Percentiles rank a stretch among this genome's conserved stretches.
phyloP scores from a whole-genome alignment of 2,797 vertebrate genomes.

The Natrix natrix region DNA sequence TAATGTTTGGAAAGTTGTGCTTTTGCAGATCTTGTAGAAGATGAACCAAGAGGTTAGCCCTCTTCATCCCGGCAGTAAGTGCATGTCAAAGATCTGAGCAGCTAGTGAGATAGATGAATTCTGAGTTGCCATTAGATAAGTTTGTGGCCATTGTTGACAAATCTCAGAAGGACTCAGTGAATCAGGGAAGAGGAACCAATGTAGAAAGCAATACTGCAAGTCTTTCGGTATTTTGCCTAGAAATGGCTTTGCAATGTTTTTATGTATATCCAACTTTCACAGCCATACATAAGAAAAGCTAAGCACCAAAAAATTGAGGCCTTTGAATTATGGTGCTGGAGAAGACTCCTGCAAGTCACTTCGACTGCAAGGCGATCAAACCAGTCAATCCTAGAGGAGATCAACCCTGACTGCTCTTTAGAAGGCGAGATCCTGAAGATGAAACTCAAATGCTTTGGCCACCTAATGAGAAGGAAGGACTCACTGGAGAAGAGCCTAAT shows the following conservation, averaged over 20 bases:
- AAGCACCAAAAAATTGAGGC: too few relatives aligned
- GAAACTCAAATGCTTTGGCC: too few relatives aligned
- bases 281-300: too few relatives aligned
- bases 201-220: neutral
- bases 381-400: too few relatives aligned
- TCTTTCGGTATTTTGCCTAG: neutral
- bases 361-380: too few relatives aligned
- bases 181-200: neutral
- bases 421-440: too few relatives aligned
- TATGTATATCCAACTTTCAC: neutral
- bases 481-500: too few relatives aligned
- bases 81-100: neutral
- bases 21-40: neutral
- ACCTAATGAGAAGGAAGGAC: too few relatives aligned
- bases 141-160: neutral
- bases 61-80: neutral
- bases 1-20: neutral
- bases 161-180: neutral
- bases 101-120: neutral
- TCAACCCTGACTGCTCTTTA: too few relatives aligned
- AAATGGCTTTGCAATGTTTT: neutral
- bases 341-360: too few relatives aligned
- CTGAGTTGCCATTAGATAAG: neutral
- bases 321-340: too few relatives aligned
- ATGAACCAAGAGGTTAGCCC: neutral